Evolutionary conservation across 2,888 invertebrate species (phyloP), one percentile per base, ranked within the genome.

Genomic region (Corbicula japonica): DNA sequence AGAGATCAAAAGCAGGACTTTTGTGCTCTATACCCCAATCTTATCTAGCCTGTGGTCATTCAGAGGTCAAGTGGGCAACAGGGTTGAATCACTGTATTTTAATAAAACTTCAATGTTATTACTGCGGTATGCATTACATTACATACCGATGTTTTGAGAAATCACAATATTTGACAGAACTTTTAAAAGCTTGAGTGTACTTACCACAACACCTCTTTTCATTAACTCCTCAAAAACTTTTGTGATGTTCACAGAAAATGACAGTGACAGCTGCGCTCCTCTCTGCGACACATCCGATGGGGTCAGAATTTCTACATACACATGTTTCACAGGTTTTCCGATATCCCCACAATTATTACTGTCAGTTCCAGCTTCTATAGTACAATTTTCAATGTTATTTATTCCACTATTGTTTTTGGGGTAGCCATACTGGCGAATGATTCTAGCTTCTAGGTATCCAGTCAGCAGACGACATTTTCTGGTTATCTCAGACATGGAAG

Each of bases 231-330:
- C 73, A 86, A 94, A 94, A 30, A 95, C 92, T n/a, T 89, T 62
- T 8, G 90, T 86, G 6, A 94, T 91, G 21, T 93, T 91, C 46
- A 92, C 84, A 18, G 93, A 93, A 86, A 95, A 95, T 30, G 90
- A 90, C 52, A 95, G 83, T 1, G 95, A 95, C 34, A 95, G 91
- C 85, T 95, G 95, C 62, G 94, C 94, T 4, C 95, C 95, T 70
- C 95, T 86, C 82, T 94, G 91, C 4, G 89, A 89, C 2, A 94
- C 94, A 85, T 95, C 93, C 21, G 88, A 81, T 0, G 95, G 95
- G 0, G 95, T 95, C 28, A 95, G 92, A 35, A 95, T 94, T 12
- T 92, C 86, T 26, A 93, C 91, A 70, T 86, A 86, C 10, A 89
- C 80, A 46, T 79, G 70, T 18, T 72, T 72, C 18, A 30, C 58